Evolutionary conservation across 2,888 invertebrate species (phyloP), one percentile per base, ranked within the genome.

Genomic region (Callosobruchus maculatus): DNA sequence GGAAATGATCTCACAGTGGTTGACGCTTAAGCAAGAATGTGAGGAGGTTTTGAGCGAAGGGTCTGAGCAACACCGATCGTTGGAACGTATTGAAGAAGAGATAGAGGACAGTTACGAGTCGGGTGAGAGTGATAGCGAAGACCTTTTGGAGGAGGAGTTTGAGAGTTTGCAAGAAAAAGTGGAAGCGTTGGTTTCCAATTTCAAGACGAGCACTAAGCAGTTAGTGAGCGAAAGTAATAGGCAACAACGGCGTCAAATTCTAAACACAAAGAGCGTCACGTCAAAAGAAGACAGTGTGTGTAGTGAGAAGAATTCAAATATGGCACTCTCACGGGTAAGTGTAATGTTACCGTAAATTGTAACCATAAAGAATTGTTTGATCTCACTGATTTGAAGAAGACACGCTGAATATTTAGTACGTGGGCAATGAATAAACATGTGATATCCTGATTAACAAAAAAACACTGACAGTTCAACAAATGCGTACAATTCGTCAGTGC

Each of bases 11-110:
- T 91, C 94, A 83, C 93, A 94, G 80, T 96, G 96, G 96, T 87
- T 96, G 21, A 94, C 93, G 81, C 88, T 95, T 76, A 95, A 95
- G 83, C 95, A 95, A 80, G 96, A 96, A 86, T 95, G 95, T 86
- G 95, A 95, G 85, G 95, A 95, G 83, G 95, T 95, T 84, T 89
- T 94, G 70, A 91, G 90, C 71, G 89, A 88, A 73, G 86, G 86
- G 18, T 89, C 89, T n/a, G 89, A 89, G 79, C 86, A 87, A 0
- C 87, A 88, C 72, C 84, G 89, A 77, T 89, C 89, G 9, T 83
- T 90, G 68, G 90, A 90, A 79, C 85, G 89, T 78, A 90, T 91
- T 31, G 90, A 90, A 79, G 90, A 90, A 82, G 89, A 90, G 73
- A 84, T 83, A 71, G 77, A 77, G 73, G 84, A 81, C 22, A 81